Conservation (phyloP, 2,888 invertebrate genomes). For the Unio pictorum region DNA sequence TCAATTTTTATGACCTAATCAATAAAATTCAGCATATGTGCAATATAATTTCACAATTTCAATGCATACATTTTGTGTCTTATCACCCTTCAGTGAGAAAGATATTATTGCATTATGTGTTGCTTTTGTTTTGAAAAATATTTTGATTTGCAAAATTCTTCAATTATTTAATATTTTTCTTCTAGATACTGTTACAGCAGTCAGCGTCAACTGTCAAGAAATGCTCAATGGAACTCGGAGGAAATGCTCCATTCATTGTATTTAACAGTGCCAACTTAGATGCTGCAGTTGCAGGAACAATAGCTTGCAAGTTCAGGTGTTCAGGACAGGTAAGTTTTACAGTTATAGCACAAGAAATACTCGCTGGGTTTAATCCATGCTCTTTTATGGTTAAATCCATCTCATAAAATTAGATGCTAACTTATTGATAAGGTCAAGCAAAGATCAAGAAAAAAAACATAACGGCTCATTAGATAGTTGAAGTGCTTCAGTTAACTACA, state of each 20-base stretch:
- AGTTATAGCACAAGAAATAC: not conserved
- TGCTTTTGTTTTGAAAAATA: too few species aligned
- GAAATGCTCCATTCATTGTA: slow-evolving; percentile 98
- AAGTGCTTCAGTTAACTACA: too few species aligned
- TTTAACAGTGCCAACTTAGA: slow-evolving; percentile 92
- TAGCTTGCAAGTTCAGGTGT: slow-evolving; percentile 94
- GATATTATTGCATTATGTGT: too few species aligned
- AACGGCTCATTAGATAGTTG: too few species aligned
- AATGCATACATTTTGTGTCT: too few species aligned
- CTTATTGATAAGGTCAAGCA: not conserved
- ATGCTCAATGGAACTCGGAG: slow-evolving; percentile 94
- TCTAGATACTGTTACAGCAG: slow-evolving; percentile 79
- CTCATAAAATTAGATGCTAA: not conserved
- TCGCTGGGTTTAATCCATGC: not conserved
- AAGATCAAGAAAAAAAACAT: not conserved
- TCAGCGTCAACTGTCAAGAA: slow-evolving; percentile 90
- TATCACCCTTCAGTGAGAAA: too few species aligned
- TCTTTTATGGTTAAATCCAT: not conserved
- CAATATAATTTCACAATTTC: too few species aligned
- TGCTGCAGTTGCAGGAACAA: slow-evolving; percentile 87
- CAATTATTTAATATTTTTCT: slow-evolving; percentile 1
- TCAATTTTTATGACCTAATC: too few species aligned
- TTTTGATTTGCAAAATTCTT: not conserved
- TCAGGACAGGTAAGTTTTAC: slow-evolving; percentile 82
- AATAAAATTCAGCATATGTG: too few species aligned